These are phyloP conservation scores for Lepidurus packardi DNA, from an alignment of 1,140 invertebrate species.

Conservation along the genomic window DNA sequence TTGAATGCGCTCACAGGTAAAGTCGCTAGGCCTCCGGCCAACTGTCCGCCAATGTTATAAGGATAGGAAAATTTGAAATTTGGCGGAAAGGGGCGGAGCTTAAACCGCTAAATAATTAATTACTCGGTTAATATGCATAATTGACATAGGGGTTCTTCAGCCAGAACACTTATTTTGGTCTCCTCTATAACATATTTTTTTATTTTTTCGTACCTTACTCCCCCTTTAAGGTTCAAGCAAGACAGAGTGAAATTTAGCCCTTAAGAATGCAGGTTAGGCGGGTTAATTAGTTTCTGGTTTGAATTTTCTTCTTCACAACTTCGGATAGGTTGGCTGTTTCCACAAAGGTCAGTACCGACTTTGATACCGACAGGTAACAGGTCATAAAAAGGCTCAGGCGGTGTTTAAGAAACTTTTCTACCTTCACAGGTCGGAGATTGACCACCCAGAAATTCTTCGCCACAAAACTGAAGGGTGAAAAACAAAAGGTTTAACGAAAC, in stretches of 20 bases:
- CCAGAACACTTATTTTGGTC: no score
- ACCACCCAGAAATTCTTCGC: constrained; percentile 9
- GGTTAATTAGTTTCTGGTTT: constrained; percentile 19
- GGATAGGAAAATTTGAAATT: no score
- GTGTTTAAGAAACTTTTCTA: constrained; percentile 5
- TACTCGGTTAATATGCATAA: no score
- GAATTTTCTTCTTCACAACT: constrained; percentile 1
- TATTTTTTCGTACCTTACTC: no score
- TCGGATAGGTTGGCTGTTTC: background rate
- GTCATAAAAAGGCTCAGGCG: constrained; percentile 18
- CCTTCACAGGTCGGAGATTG: background rate
- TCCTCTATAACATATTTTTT: no score
- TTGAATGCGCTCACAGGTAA: no score
- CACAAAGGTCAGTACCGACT: constrained; percentile 21
- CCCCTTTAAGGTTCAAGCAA: background rate
- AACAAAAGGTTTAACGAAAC: constrained; percentile 19
- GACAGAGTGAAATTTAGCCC: background rate
- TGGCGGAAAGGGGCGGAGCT: no score
- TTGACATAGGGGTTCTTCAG: no score
- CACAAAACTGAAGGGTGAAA: background rate
- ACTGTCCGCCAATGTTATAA: no score
- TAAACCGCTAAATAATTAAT: no score
- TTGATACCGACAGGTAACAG: background rate
- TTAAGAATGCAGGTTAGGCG: background rate
- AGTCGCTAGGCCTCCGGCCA: no score